phyloP scores from a whole-genome alignment of 2,113 vertebrate species.

The Gopherus evgoodei region DNA sequence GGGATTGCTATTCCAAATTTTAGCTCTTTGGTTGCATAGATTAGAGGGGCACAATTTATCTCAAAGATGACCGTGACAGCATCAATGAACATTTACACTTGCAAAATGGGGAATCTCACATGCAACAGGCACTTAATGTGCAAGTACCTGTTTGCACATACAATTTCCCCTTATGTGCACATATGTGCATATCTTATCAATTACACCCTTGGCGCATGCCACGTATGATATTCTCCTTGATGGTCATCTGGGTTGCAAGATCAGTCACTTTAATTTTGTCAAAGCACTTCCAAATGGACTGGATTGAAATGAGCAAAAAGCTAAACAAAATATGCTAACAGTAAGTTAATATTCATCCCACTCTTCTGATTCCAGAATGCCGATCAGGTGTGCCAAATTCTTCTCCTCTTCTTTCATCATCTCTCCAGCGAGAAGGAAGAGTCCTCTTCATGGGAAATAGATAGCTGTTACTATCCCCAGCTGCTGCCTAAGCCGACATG shows the following conservation, averaged over 20 bases:
- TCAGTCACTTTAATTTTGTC: background rate
- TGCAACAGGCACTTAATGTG: background rate
- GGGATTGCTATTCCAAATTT: background rate
- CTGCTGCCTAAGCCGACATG: background rate
- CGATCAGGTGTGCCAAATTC: background rate
- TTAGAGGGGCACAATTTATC: background rate
- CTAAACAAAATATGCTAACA: background rate
- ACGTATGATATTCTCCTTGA: background rate
- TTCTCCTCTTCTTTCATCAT: background rate
- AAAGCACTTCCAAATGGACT: background rate
- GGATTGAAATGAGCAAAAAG: background rate
- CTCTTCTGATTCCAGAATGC: background rate
- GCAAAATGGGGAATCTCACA: rapidly evolving
- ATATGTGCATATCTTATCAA: background rate
- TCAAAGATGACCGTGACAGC: background rate
- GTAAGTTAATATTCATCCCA: no score
- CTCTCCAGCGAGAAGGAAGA: background rate
- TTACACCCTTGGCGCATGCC: background rate
- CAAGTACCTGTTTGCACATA: background rate
- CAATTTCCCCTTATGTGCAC: background rate
- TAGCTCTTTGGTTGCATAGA: background rate
- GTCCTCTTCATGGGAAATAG: background rate
- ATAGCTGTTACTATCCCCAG: background rate
- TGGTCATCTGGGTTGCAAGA: background rate
- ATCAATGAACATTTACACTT: background rate